These are phyloP conservation scores for Phalacrocorax brasilianus DNA, from an alignment of 2,113 vertebrate genomes.

Conservation along the genomic window DNA sequence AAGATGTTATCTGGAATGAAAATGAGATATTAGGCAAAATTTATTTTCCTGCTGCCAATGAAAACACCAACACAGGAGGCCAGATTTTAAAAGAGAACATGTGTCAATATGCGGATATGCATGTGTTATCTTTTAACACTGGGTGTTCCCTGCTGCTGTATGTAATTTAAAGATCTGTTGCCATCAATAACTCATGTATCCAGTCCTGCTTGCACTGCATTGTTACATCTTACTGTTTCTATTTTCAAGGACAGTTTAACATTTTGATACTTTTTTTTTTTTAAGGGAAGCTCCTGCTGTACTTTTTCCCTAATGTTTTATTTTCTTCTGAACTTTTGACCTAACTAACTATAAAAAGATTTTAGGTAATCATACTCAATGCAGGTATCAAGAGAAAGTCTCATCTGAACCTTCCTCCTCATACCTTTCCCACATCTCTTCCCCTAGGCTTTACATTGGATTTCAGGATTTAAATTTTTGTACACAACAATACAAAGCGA, in stretches of 20 bases:
- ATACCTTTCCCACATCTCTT: not conserved
- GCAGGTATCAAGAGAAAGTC: not conserved
- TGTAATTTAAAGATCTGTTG: constrained; percentile 11
- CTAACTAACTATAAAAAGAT: not conserved
- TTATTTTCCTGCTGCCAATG: constrained; percentile 43
- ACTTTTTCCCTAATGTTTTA: not conserved
- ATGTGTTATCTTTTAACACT: constrained; percentile 1
- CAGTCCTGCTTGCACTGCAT: not conserved
- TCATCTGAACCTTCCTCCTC: not conserved
- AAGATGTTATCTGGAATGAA: constrained; percentile 31
- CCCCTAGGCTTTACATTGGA: not conserved
- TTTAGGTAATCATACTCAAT: not conserved
- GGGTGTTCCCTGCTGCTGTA: not conserved
- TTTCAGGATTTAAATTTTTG: not conserved
- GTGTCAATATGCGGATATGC: not conserved
- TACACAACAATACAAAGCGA: not conserved
- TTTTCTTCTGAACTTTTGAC: constrained; percentile 11
- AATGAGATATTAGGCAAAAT: constrained; percentile 40
- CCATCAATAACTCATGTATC: not conserved
- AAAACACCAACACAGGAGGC: constrained; percentile 4
- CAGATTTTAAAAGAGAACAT: constrained; percentile 36
- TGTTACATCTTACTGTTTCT: not conserved
- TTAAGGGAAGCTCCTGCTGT: not conserved
- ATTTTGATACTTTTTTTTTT: not conserved
- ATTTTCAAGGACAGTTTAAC: constrained; percentile 11